Percentiles rank a stretch among this genome's conserved stretches.
These are phyloP conservation scores for Ceratothoa steindachneri DNA, from an alignment of 2,888 invertebrate species.

Conservation along the genomic window DNA sequence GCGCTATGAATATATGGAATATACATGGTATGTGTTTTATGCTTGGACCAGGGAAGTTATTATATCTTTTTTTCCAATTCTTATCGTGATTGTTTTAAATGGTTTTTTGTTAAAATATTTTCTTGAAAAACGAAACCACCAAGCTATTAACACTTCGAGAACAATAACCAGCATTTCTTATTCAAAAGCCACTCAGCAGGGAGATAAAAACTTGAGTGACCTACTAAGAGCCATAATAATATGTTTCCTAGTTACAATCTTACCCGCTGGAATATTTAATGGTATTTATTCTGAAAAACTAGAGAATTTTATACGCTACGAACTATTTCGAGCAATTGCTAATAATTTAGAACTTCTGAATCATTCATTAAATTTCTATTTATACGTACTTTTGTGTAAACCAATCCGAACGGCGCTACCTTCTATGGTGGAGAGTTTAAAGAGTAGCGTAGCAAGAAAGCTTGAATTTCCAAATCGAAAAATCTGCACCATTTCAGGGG, in stretches of 20 bases:
- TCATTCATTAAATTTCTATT: constrained; percentile 58
- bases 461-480: too few relatives aligned
- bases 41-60: constrained; percentile 54
- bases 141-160: not conserved
- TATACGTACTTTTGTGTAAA: constrained; percentile 55
- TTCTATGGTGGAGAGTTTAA: not conserved
- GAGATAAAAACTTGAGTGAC: constrained; percentile 55
- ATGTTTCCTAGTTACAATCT: constrained; percentile 56
- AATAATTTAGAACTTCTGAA: constrained; percentile 57
- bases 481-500: too few relatives aligned
- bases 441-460: not conserved
- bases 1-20: not conserved
- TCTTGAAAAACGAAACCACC: not conserved
- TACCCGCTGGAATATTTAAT: constrained; percentile 56
- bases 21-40: constrained; percentile 50
- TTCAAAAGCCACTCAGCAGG: constrained; percentile 47
- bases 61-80: constrained; percentile 55
- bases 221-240: constrained; percentile 56
- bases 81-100: constrained; percentile 54
- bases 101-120: constrained; percentile 22
- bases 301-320: constrained; percentile 50
- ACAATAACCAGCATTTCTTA: too few relatives aligned
- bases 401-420: constrained; percentile 28
- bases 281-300: constrained; percentile 54
- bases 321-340: constrained; percentile 56